Conservation (phyloP, 2,113 vertebrate species). For the Muscicapa adusta region DNA sequence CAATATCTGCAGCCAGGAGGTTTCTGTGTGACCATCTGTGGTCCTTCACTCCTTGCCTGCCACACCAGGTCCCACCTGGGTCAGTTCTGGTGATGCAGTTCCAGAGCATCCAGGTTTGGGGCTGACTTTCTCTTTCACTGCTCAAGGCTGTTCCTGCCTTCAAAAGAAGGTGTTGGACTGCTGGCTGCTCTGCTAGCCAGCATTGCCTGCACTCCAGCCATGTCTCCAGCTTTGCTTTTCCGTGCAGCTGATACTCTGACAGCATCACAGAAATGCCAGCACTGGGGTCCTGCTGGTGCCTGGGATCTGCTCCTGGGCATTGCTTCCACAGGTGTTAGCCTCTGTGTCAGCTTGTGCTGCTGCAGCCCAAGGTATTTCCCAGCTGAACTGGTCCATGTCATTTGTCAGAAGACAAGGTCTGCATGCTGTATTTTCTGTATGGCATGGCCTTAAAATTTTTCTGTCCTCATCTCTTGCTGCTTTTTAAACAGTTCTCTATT, state of each 20-base stretch:
- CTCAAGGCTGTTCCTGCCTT: neutral
- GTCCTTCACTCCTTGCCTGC: neutral
- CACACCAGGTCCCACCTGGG: neutral
- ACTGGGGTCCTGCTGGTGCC: neutral
- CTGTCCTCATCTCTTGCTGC: neutral
- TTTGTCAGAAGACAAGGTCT: neutral
- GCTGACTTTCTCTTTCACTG: neutral
- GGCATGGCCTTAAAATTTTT: neutral
- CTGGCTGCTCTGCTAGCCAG: neutral
- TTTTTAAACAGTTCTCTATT: neutral
- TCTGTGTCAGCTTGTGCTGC: neutral
- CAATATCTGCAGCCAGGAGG: neutral
- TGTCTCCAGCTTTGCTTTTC: neutral
- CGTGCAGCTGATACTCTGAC: neutral
- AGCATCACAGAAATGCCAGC: neutral
- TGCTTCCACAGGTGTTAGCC: rapidly evolving
- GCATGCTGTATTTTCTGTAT: neutral
- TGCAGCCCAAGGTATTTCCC: neutral
- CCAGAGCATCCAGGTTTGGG: neutral
- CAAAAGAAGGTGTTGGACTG: neutral
- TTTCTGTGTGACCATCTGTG: neutral
- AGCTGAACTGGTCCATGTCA: neutral
- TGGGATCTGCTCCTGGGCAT: neutral
- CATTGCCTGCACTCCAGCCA: rapidly evolving
- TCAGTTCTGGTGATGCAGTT: neutral